Percentiles rank a stretch among this genome's conserved stretches.
These are phyloP conservation scores for Fukomys damarensis DNA, from an alignment of 2,113 vertebrate species.

Conservation along the genomic window DNA sequence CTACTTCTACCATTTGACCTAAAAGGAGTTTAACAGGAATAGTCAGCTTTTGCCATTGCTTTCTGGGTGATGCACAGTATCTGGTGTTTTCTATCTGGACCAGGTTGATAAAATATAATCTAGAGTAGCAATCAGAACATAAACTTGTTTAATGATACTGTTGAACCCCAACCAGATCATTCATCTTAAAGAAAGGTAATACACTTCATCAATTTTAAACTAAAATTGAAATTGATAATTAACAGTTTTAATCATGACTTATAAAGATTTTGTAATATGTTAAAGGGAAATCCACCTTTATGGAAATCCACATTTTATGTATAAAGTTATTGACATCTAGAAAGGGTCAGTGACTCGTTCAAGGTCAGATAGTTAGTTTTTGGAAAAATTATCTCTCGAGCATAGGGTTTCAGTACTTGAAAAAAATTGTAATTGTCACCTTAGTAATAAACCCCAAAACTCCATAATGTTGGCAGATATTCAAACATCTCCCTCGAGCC, in stretches of 20 bases:
- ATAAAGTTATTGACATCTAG: not conserved
- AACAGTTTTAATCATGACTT: not conserved
- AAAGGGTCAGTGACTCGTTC: not conserved
- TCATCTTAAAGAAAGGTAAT: slow-evolving; percentile 12
- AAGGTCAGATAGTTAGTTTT: not conserved
- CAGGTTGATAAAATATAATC: not conserved
- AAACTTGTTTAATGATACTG: not conserved
- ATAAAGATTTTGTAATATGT: not conserved
- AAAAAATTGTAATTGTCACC: not conserved
- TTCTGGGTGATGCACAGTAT: not conserved
- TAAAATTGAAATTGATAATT: not conserved
- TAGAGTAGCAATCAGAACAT: not conserved
- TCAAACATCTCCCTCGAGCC: not conserved
- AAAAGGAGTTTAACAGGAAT: slow-evolving; percentile 13
- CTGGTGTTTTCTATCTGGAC: not conserved
- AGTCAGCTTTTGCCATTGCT: slow-evolving; percentile 45
- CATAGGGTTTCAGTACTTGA: not conserved
- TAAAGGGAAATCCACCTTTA: slow-evolving; percentile 10
- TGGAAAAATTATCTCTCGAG: slow-evolving; percentile 42
- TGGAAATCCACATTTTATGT: not conserved
- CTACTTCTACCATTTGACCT: not conserved
- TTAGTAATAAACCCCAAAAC: not conserved
- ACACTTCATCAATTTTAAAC: slow-evolving; percentile 13
- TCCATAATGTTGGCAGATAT: not conserved
- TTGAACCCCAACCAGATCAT: not conserved